phyloP scores from a whole-genome alignment of 2,888 invertebrate genomes.

The Coecobrya sp. region DNA sequence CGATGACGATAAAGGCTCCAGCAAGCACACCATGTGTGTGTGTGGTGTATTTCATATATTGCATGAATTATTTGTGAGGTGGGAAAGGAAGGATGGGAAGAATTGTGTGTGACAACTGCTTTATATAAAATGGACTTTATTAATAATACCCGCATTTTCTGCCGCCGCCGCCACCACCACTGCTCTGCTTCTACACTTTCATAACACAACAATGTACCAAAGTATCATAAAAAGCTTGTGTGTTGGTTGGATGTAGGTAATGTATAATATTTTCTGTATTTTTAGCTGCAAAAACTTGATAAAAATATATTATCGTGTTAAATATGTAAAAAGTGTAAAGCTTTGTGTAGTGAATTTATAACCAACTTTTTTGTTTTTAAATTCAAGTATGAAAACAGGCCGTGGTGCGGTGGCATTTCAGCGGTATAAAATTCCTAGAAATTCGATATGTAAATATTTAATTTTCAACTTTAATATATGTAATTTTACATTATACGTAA shows the following conservation, averaged over 20 bases:
- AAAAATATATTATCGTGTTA: neutral
- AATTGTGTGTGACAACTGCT: conserved; percentile 76
- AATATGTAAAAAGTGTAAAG: neutral
- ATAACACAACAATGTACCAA: no score
- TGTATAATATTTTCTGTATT: neutral
- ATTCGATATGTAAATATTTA: no score
- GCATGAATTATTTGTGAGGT: conserved; percentile 69
- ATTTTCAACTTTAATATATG: no score
- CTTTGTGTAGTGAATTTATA: no score
- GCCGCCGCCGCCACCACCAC: neutral
- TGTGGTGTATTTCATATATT: conserved; percentile 63
- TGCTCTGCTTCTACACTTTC: neutral
- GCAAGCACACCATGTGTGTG: conserved; percentile 44
- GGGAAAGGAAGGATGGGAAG: conserved; percentile 70
- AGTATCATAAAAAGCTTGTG: no score
- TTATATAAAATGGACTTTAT: conserved; percentile 74
- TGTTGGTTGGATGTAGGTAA: no score
- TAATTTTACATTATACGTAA: no score
- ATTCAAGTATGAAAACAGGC: no score
- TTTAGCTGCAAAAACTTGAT: neutral
- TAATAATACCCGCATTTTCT: conserved; percentile 49
- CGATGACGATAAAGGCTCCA: neutral
- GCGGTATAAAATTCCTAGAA: no score
- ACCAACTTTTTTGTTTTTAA: no score
- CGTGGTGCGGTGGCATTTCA: no score